phyloP scores from a whole-genome alignment of 2,113 vertebrate genomes.

The Conger conger region DNA sequence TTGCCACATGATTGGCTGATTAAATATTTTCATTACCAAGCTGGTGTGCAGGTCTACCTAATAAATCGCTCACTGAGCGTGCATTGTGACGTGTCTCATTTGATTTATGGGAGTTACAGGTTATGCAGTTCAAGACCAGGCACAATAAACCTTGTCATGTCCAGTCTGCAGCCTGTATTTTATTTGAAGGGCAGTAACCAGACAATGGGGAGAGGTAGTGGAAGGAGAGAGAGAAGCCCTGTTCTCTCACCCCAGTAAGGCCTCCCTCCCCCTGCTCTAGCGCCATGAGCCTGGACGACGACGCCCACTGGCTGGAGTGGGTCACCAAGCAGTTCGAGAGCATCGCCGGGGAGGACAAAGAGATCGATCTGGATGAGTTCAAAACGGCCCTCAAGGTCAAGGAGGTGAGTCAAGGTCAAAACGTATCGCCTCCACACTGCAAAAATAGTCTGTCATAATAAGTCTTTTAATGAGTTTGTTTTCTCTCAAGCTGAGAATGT shows the following conservation, averaged over 20 bases:
- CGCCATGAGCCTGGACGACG: conserved; percentile 70
- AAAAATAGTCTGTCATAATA: too few species aligned
- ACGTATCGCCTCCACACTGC: too few species aligned
- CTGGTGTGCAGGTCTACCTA: too few species aligned
- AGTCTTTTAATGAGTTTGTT: too few species aligned
- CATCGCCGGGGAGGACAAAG: conserved; percentile 75
- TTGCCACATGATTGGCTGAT: too few species aligned
- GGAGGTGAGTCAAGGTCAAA: conserved; percentile 70
- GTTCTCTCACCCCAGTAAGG: background rate
- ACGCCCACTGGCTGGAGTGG: conserved; percentile 82
- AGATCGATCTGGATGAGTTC: conserved; percentile 80
- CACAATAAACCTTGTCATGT: background rate
- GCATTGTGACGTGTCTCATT: too few species aligned
- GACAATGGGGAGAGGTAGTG: background rate
- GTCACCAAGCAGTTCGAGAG: conserved; percentile 77
- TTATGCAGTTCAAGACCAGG: too few species aligned
- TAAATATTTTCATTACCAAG: too few species aligned
- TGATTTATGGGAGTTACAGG: too few species aligned
- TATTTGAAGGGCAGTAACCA: background rate
- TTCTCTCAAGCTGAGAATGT: too few species aligned
- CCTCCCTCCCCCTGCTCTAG: conserved; percentile 8
- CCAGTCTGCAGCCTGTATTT: background rate
- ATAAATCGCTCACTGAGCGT: too few species aligned
- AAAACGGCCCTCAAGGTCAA: conserved; percentile 81
- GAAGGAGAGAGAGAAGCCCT: background rate